Evolutionary conservation across 2,888 invertebrate genomes (phyloP), one percentile per base, ranked within the genome.

Genomic region (Nymphalis urticae): DNA sequence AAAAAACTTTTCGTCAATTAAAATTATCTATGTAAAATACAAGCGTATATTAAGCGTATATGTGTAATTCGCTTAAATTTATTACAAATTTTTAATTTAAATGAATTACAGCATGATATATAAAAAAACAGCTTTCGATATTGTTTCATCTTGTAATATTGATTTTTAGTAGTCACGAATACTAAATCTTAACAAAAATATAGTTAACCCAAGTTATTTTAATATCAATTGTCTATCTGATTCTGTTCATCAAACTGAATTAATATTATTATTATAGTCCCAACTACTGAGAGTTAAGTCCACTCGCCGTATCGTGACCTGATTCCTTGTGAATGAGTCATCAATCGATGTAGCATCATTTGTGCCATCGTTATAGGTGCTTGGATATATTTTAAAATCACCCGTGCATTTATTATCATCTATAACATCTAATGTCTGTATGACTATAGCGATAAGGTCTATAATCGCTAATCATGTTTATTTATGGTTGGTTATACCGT

Each of bases 231-330:
- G 32, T 21, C 27, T n/a, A 59, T 63, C 36, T 51, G 50, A 59
- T 42, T 47, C 27, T 47, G n/a, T 53, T 53, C 51, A 19, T 32
- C n/a, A 47, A 47, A 47, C 17, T 60, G 53, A 60, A n/a, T 64
- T 61, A 62, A 68, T 68, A 71, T 71, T 72, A 76, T 76, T 78
- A 77, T 80, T 80, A 77, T 77, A 66, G 72, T 74, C 75, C 77
- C 72, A 75, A 77, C 75, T 78, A 76, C 75, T 76, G 1, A 8
- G 77, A 76, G 73, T 32, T 17, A 27, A 24, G 54, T 56, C n/a
- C 32, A 27, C 32, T 16, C 16, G 27, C 17, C 13, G 27, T 59
- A 58, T 62, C 69, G 71, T 73, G 75, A 76, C 78, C 75, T 65
- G 66, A 76, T 79, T 77, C 73, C 69, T 64, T 61, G 32, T 36